Conservation (phyloP, 2,113 vertebrate species). For the Antechinus stuartii region DNA sequence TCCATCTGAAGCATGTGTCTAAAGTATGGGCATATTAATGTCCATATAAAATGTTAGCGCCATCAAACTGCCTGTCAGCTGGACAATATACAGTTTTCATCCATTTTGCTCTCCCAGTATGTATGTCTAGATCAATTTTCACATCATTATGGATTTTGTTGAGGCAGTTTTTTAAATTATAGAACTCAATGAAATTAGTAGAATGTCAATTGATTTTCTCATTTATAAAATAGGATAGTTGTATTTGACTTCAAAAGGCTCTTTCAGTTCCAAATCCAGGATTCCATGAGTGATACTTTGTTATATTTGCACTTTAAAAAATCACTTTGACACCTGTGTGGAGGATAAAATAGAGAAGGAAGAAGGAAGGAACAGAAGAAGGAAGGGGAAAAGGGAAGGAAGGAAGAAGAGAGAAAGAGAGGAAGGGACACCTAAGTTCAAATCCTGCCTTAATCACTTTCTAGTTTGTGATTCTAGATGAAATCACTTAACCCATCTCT, state of each 20-base stretch:
- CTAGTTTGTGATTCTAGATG: background rate
- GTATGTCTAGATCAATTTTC: background rate
- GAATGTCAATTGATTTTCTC: background rate
- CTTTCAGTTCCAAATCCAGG: background rate
- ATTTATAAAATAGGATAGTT: background rate
- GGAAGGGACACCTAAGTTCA: background rate
- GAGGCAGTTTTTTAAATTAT: background rate
- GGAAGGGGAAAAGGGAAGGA: background rate
- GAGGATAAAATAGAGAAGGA: background rate
- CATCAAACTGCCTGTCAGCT: background rate
- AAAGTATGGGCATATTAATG: background rate
- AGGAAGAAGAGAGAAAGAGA: background rate
- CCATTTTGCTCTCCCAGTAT: background rate
- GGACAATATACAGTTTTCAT: background rate
- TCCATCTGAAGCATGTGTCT: background rate
- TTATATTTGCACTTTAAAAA: background rate
- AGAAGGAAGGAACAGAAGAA: background rate
- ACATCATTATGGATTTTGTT: background rate
- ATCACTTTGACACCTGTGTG: background rate
- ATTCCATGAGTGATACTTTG: background rate
- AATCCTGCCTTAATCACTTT: background rate
- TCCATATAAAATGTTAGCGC: background rate
- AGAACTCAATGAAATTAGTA: background rate
- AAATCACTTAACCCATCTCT: background rate
- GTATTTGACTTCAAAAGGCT: background rate